A percentile compares a stretch with the other conserved stretches of the same genome.
These are phyloP conservation scores for Heliocidaris erythrogramma DNA, from an alignment of 35 echinoderm and acorn worm genomes.

Conservation along the genomic window DNA sequence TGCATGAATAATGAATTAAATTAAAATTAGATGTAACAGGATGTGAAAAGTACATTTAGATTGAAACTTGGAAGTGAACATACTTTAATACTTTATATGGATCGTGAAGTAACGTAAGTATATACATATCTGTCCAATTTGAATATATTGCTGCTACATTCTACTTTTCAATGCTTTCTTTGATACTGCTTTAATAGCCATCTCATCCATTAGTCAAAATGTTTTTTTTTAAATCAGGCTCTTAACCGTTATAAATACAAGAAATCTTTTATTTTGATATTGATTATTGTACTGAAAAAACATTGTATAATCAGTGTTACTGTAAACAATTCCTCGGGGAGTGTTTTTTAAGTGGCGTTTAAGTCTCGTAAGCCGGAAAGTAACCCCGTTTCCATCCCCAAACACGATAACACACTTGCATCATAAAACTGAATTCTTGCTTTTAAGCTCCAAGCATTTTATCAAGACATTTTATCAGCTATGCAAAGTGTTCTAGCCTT, in stretches of 20 bases:
- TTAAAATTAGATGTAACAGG: neutral
- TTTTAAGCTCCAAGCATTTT: constrained; percentile 18
- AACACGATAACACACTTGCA: neutral
- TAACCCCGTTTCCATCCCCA: neutral
- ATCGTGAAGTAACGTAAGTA: neutral
- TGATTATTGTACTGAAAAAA: neutral
- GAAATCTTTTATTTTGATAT: too few species aligned
- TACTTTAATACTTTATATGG: neutral
- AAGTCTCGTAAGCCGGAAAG: neutral
- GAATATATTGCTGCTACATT: neutral
- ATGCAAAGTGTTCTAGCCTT: neutral
- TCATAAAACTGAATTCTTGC: neutral
- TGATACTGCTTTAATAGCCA: neutral
- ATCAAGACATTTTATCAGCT: constrained; percentile 12
- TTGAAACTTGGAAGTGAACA: neutral
- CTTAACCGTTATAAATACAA: too few species aligned
- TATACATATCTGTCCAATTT: too few species aligned
- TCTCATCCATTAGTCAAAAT: too few species aligned
- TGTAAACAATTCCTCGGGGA: neutral
- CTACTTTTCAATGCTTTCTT: neutral
- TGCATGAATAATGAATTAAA: neutral
- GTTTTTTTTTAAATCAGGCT: too few species aligned
- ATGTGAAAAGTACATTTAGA: neutral
- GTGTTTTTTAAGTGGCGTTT: neutral
- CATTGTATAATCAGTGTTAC: neutral